phyloP scores from a whole-genome alignment of 2,888 invertebrate genomes.

The Lagria hirta region DNA sequence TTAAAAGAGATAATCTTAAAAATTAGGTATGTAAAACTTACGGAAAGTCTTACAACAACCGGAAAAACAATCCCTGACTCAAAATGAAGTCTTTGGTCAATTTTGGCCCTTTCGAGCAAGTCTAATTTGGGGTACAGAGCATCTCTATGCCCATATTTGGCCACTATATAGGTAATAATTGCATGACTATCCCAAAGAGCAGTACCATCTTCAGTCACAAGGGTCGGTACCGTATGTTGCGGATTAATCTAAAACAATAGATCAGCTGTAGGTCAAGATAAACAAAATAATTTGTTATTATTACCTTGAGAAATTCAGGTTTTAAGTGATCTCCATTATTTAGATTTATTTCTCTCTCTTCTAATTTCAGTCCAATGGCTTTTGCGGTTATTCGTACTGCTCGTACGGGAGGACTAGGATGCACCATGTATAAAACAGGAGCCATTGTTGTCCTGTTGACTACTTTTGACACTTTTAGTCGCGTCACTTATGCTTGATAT shows the following conservation, averaged over 20 bases:
- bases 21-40: not conserved
- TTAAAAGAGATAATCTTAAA: not conserved
- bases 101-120: conserved; percentile 53
- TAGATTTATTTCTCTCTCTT: conserved; percentile 52
- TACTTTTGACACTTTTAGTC: too few relatives aligned
- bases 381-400: conserved; percentile 55
- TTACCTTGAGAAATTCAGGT: conserved; percentile 49
- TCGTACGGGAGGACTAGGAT: conserved; percentile 57
- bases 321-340: conserved; percentile 51
- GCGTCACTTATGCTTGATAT: too few relatives aligned
- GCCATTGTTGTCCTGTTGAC: too few relatives aligned
- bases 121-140: conserved; percentile 60
- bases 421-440: conserved; percentile 54
- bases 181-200: conserved; percentile 67
- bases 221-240: conserved; percentile 65
- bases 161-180: conserved; percentile 63
- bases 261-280: not conserved
- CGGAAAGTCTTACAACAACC: conserved; percentile 30
- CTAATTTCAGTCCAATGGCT: conserved; percentile 51
- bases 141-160: conserved; percentile 60
- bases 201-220: conserved; percentile 60
- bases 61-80: conserved; percentile 56
- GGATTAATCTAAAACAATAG: conserved; percentile 60
- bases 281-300: conserved; percentile 2
- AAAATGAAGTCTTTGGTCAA: conserved; percentile 60